These are phyloP conservation scores for Luffia ferchaultella DNA, from an alignment of 2,888 invertebrate genomes.

Conservation along the genomic window DNA sequence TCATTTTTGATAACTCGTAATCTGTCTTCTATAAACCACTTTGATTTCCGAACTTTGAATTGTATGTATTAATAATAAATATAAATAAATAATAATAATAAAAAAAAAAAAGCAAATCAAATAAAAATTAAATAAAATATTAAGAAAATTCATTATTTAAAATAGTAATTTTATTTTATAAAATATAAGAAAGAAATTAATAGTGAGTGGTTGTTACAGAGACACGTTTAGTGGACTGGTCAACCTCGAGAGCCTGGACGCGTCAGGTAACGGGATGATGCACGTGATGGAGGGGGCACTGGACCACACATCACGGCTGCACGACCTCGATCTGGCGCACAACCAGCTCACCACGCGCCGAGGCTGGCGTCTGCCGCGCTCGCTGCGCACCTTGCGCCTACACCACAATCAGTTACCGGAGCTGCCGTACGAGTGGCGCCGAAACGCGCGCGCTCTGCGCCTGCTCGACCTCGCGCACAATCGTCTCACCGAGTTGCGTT, in stretches of 20 bases:
- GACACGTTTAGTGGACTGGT: background rate
- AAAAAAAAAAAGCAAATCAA: no score
- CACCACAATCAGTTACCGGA: background rate
- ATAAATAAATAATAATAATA: no score
- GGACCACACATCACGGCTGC: background rate
- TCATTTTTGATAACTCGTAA: no score
- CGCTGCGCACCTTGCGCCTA: background rate
- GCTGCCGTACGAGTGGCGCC: background rate
- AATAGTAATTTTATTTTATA: no score
- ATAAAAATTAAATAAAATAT: no score
- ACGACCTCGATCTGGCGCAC: background rate
- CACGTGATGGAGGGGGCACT: background rate
- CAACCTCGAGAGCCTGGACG: background rate
- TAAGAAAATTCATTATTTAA: no score
- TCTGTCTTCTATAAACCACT: no score
- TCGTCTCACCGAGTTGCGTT: background rate
- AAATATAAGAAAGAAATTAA: no score
- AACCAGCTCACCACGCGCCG: background rate
- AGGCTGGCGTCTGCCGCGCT: background rate
- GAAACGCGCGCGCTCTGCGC: background rate
- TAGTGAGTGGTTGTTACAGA: no score
- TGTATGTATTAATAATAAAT: no score
- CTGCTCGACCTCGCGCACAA: background rate
- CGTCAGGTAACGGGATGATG: background rate
- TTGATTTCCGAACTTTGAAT: no score